These are phyloP conservation scores for Oenanthe melanoleuca DNA, from an alignment of 2,113 vertebrate genomes.

Conservation along the genomic window DNA sequence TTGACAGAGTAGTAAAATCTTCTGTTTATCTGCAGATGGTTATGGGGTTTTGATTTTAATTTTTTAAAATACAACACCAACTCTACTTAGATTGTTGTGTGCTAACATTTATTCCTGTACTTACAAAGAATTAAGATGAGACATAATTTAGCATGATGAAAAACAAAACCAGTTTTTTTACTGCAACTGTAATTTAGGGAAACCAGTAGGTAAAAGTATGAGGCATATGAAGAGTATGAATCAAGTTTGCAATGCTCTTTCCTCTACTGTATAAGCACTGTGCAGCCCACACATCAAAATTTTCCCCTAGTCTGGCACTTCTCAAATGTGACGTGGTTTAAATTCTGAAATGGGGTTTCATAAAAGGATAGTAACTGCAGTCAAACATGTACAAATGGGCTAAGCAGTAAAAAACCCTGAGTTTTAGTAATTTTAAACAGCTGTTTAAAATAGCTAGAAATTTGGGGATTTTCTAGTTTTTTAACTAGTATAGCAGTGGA, in stretches of 20 bases:
- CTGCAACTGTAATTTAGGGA: neutral
- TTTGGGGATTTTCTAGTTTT: neutral
- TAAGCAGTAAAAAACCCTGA: neutral
- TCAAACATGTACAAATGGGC: neutral
- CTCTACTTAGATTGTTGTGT: neutral
- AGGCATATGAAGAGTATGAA: neutral
- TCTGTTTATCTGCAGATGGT: neutral
- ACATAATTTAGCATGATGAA: neutral
- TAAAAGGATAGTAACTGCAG: neutral
- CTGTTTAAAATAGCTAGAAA: neutral
- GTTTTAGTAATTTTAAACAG: neutral
- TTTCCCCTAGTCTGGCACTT: slow-evolving; percentile 41
- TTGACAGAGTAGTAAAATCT: neutral
- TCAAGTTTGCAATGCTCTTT: slow-evolving; percentile 3
- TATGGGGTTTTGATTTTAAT: neutral
- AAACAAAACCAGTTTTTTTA: neutral
- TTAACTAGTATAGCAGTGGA: neutral
- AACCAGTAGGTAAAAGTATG: neutral
- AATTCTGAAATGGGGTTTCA: neutral
- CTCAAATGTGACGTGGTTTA: slow-evolving; percentile 3
- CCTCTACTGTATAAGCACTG: neutral
- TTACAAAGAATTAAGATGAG: neutral
- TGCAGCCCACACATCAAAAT: slow-evolving; percentile 18
- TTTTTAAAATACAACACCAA: neutral
- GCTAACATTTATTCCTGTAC: neutral